phyloP scores from a whole-genome alignment of 2,797 vertebrate species.

The Phrynocephalus vlangalii region DNA sequence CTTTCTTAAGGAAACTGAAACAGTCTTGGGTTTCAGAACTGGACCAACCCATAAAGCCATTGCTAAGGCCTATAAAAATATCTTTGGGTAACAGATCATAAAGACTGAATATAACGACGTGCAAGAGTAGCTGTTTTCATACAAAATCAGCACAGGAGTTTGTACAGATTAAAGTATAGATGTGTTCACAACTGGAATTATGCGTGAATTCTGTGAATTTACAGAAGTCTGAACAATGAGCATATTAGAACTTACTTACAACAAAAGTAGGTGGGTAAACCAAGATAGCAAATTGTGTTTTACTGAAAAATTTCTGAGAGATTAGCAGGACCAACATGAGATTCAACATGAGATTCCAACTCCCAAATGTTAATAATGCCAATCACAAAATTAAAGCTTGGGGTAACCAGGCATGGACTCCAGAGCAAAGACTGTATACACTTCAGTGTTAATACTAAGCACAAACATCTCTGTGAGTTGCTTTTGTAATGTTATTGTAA shows the following conservation, averaged over 20 bases:
- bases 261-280: neutral
- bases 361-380: neutral
- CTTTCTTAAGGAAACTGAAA: neutral
- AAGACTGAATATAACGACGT: neutral
- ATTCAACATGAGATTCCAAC: neutral
- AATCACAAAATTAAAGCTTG: neutral
- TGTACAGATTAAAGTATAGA: neutral
- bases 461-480: neutral
- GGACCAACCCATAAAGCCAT: neutral
- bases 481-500: no score
- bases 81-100: rapidly evolving
- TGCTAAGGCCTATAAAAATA: neutral
- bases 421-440: neutral
- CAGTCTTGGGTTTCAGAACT: neutral
- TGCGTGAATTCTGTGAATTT: rapidly evolving
- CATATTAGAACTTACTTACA: neutral
- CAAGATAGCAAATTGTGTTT: neutral
- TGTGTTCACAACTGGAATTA: rapidly evolving
- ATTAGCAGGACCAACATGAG: neutral
- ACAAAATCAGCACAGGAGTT: rapidly evolving
- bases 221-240: rapidly evolving
- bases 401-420: neutral
- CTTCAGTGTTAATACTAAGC: neutral
- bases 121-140: rapidly evolving
- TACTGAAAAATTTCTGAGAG: neutral